Percentiles rank a stretch among this genome's conserved stretches.
Conservation (phyloP, 2,888 invertebrate genomes). For the Meteorus colon region DNA sequence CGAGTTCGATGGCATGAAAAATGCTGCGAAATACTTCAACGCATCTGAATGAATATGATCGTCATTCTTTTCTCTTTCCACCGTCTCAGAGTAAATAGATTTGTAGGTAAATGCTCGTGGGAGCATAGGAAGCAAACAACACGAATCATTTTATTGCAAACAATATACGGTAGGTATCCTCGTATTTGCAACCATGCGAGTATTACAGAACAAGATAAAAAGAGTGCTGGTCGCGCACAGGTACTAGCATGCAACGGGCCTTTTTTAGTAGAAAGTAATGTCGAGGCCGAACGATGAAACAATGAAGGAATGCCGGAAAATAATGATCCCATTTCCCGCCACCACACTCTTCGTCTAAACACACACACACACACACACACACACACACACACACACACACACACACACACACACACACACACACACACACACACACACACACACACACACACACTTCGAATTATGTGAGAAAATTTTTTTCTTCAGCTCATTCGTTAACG, state of each 20-base stretch:
- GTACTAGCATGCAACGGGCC: constrained; percentile 46
- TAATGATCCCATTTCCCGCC: constrained; percentile 41
- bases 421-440: no score
- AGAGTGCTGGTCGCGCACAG: constrained; percentile 21
- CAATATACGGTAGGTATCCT: no score
- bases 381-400: no score
- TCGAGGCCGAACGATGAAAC: constrained; percentile 46
- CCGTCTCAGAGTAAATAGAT: no score
- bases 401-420: no score
- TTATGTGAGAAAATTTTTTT: constrained; percentile 16
- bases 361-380: constrained; percentile 2
- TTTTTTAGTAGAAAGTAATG: constrained; percentile 56
- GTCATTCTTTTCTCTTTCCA: no score
- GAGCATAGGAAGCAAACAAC: no score
- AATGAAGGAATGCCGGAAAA: constrained; percentile 45
- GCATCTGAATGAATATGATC: no score
- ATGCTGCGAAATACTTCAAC: no score
- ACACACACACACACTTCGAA: background rate
- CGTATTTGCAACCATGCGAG: constrained; percentile 13
- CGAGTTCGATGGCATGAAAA: no score
- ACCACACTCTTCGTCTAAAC: constrained; percentile 10
- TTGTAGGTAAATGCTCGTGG: no score
- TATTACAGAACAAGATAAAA: constrained; percentile 1
- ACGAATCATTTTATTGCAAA: no score
- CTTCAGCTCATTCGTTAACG: constrained; percentile 16